Conservation (phyloP, 2,797 vertebrate species). For the Chaenodraco wilsoni region DNA sequence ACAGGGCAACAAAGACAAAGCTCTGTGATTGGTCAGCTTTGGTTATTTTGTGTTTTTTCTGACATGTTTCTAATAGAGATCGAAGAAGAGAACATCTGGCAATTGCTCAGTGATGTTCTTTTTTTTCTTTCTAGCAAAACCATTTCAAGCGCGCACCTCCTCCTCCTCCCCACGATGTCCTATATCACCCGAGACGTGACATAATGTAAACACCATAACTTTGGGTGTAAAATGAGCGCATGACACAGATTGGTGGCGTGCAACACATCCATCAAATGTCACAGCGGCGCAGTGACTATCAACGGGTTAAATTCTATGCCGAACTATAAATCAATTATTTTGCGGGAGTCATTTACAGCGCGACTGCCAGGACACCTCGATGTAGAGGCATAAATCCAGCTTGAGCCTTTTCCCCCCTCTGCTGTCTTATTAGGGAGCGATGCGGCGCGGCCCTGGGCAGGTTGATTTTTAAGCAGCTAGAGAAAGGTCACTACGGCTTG, state of each 20-base stretch:
- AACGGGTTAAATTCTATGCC: conserved; percentile 42
- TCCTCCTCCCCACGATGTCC: neutral
- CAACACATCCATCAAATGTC: conserved; percentile 22
- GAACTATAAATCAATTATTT: conserved; percentile 48
- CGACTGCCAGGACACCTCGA: conserved; percentile 42
- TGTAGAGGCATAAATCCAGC: conserved; percentile 51
- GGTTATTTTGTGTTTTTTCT: neutral
- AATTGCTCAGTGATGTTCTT: neutral
- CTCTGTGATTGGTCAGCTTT: too few relatives aligned
- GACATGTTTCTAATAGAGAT: neutral
- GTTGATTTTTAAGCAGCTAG: conserved; percentile 58
- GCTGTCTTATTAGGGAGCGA: conserved; percentile 49
- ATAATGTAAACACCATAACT: conserved; percentile 25
- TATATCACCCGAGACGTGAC: neutral
- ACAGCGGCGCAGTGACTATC: conserved; percentile 8
- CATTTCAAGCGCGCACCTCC: neutral
- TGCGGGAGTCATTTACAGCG: conserved; percentile 37
- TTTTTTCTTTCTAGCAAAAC: neutral
- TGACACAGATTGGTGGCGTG: conserved; percentile 5
- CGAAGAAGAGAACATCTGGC: neutral
- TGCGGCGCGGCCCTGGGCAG: conserved; percentile 55
- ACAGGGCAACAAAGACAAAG: neutral
- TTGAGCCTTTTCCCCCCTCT: conserved; percentile 48
- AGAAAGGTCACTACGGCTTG: conserved; percentile 61
- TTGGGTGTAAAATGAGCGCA: conserved; percentile 4